Conservation (phyloP, 2,113 vertebrate species). For the Cyanocitta stelleri region DNA sequence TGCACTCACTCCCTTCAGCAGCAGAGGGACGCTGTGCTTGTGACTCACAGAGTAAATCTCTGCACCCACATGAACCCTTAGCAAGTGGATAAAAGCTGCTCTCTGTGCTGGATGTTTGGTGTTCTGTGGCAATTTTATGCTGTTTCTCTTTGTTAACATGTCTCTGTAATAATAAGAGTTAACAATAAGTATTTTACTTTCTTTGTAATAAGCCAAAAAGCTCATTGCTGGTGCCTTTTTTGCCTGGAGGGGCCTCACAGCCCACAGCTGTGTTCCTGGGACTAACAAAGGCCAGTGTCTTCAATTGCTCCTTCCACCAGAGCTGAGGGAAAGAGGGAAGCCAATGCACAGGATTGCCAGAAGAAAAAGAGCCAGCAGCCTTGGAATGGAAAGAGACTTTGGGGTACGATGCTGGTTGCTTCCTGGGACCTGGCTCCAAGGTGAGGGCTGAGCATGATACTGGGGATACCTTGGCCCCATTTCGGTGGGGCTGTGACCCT, state of each 20-base stretch:
- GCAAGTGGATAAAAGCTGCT: slow-evolving; percentile 40
- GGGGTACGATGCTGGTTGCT: not conserved
- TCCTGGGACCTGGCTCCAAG: not conserved
- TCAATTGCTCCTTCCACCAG: not conserved
- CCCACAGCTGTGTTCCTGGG: not conserved
- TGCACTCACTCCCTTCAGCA: not conserved
- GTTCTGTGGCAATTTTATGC: slow-evolving; percentile 51
- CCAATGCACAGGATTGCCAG: not conserved
- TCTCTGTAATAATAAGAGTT: slow-evolving; percentile 43
- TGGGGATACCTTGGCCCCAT: fast-evolving
- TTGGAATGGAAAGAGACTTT: not conserved
- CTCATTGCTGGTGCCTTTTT: slow-evolving; percentile 64
- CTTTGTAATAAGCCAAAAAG: slow-evolving; percentile 49
- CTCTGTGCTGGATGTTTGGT: slow-evolving; percentile 47
- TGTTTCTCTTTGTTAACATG: slow-evolving; percentile 59
- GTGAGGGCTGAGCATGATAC: not conserved
- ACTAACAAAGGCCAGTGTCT: not conserved
- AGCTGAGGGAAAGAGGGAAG: not conserved
- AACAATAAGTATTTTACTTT: not conserved
- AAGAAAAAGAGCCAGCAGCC: not conserved
- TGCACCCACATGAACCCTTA: not conserved
- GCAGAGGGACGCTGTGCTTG: not conserved
- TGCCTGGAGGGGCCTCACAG: slow-evolving; percentile 23
- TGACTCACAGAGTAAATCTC: not conserved
- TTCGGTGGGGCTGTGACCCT: fast-evolving